Evolutionary conservation across 2,797 vertebrate species (phyloP), one percentile per base, ranked within the genome.

Genomic region (Halcyon leucocephala): DNA sequence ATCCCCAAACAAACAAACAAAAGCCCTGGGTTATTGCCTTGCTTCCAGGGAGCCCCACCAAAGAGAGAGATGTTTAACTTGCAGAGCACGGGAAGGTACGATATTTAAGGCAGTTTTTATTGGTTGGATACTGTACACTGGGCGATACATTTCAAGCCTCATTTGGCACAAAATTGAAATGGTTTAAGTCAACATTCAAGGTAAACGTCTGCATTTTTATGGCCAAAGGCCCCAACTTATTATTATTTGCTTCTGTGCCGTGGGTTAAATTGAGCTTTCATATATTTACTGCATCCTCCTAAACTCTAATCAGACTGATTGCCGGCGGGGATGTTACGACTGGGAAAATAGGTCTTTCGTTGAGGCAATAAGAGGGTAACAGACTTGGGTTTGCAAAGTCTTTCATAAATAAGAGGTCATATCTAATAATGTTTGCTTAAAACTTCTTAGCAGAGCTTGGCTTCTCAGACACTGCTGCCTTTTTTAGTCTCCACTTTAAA

Each of bases 181-280:
- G 95, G 89, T 96, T 97, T 97, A 96, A 97, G 93, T 97, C 94
- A 95, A 97, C 95, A 95, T 92, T 97, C 95, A 97, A 97, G 93
- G 97, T 95, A 97, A 97, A 97, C 9, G 49, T 61, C 93, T 96
- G 89, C 82, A 89, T 97, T 93, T 98, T 98, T 97, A 98, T 90
- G 91, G 91, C 87, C 86, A 78, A 87, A 94, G 92, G 62, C 82
- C 93, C 90, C 73, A 41, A 92, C 86, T 97, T 91, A 73, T 79
- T 96, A 96, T 96, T 97, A 96, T 96, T 97, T 97, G 94, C 94
- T 97, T 87, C 95, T 95, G 88, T 92, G 81, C 79, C 29, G 79
- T 71, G 94, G 90, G 86, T 97, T 96, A 96, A 97, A 97, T 94
- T 81, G 94, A 90, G 83, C 91, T 95, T 96, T 95, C 24, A 5